These are phyloP conservation scores for Trematomus bernacchii DNA, from an alignment of 2,797 vertebrate species.

Conservation along the genomic window DNA sequence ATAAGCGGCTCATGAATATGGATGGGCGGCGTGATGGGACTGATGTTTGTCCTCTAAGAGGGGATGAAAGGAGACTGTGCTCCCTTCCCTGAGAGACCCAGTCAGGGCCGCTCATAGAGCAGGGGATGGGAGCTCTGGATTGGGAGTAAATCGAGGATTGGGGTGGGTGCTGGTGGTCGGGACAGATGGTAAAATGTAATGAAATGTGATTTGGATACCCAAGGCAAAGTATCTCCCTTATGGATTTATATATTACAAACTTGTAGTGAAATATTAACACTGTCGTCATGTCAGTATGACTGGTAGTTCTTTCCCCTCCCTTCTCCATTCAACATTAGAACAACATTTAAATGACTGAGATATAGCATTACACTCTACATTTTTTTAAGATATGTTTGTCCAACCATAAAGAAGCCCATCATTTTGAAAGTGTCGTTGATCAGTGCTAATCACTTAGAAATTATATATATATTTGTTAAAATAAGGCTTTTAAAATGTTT, in stretches of 20 bases:
- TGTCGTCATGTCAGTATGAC: constrained; percentile 28
- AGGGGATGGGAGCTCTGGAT: constrained; percentile 53
- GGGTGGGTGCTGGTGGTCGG: constrained; percentile 53
- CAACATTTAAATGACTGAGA: constrained; percentile 28
- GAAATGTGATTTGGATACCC: constrained; percentile 71
- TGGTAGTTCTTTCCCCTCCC: constrained; percentile 5
- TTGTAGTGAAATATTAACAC: constrained; percentile 52
- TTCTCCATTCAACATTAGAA: constrained; percentile 19
- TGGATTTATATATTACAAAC: constrained; percentile 58
- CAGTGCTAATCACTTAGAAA: not conserved
- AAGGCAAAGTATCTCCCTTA: constrained; percentile 61
- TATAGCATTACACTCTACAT: constrained; percentile 3
- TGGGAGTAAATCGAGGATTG: constrained; percentile 40
- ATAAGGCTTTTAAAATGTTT: constrained; percentile 14
- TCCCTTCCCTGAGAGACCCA: constrained; percentile 81
- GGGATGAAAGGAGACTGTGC: constrained; percentile 88
- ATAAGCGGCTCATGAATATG: constrained; percentile 91
- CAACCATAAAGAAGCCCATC: not conserved
- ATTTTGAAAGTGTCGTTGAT: constrained; percentile 4
- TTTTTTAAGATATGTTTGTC: not conserved
- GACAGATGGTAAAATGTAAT: constrained; percentile 73
- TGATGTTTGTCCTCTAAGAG: constrained; percentile 91
- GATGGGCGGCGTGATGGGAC: constrained; percentile 85
- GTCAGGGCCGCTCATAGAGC: constrained; percentile 73
- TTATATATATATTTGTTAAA: not conserved